Percentiles rank a stretch among this genome's conserved stretches.
Evolutionary conservation across 1,140 invertebrate species (phyloP).

Genomic region (Oncopodura yosiiana): DNA sequence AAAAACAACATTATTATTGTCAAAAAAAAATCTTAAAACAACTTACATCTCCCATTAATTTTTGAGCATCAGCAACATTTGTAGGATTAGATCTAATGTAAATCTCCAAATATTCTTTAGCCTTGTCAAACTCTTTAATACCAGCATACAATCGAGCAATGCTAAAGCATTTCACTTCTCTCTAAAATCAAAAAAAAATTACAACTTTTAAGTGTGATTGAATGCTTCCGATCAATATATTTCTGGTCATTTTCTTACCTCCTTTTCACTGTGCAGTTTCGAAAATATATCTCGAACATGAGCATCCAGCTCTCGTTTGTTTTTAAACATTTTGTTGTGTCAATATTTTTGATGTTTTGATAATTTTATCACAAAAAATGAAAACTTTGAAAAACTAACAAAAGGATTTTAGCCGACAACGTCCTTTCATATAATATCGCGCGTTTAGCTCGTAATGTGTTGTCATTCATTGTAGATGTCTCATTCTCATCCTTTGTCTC

Average conservation of each 20-base stretch:
- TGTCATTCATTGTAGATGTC: no score
- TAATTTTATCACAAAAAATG: no score
- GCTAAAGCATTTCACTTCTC: slow-evolving; percentile 59
- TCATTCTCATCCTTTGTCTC: no score
- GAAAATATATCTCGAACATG: slow-evolving; percentile 55
- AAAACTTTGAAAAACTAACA: no score
- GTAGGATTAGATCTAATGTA: slow-evolving; percentile 61
- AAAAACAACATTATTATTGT: slow-evolving; percentile 10
- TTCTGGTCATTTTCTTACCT: slow-evolving; percentile 46
- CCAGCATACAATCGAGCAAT: slow-evolving; percentile 70
- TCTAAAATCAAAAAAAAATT: slow-evolving; percentile 50
- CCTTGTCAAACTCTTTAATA: slow-evolving; percentile 64
- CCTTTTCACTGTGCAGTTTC: slow-evolving; percentile 53
- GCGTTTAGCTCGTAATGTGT: no score
- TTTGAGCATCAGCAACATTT: slow-evolving; percentile 62
- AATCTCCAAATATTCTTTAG: slow-evolving; percentile 59
- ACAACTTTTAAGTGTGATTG: not conserved
- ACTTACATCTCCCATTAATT: slow-evolving; percentile 67
- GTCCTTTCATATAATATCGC: no score
- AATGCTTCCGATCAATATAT: no score
- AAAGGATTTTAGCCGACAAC: no score
- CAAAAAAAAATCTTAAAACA: slow-evolving; percentile 5
- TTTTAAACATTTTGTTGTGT: slow-evolving; percentile 48
- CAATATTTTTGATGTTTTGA: not conserved
- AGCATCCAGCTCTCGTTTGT: slow-evolving; percentile 57